Evolutionary conservation across 2,113 vertebrate species (phyloP), one percentile per base, ranked within the genome.

Genomic region (Cinclus cinclus): DNA sequence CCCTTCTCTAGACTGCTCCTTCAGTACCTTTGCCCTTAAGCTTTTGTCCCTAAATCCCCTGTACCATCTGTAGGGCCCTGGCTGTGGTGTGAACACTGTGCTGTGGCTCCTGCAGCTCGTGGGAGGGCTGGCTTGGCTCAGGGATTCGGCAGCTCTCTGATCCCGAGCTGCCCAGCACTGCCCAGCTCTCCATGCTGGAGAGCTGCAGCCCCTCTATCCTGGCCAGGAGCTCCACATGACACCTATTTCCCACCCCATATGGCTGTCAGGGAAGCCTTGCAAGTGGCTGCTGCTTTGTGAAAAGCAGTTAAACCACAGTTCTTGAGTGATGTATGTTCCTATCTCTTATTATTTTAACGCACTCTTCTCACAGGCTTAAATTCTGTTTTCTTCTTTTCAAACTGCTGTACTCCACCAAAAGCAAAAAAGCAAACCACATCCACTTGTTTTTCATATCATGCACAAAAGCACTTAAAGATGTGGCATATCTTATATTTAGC

Each of bases 271-370:
- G 89, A 83, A 95, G 84, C 58, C 60, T 55, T 28, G 70, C 86
- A 2, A 31, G 71, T 64, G 77, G 80, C 85, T 82, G 65, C 81
- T 91, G 81, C 37, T 42, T 83, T 78, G 55, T 87, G 41, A 95
- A 11, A 13, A 93, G 85, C 94, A 92, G 92, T 96, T 97, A 97
- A 97, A 90, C 91, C 80, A 82, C 92, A 97, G 82, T 37, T 87
- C 94, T 80, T 70, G 56, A 90, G 76, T 11, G 35, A 86, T 6
- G 2, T 53, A 2, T 2, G 4, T 1, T 4, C 56, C 27, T 27
- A 27, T 46, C 67, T 77, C 79, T 80, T 64, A 55, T 11, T 83
- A 83, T 65, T 89, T 83, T 71, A 90, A 69, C 44, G 2, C 49
- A 1, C 49, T 55, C 55, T 76, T 77, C 63, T 94, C 78, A 59